Evolutionary conservation across 2,888 invertebrate genomes (phyloP).

Genomic region (Homarus gammarus): DNA sequence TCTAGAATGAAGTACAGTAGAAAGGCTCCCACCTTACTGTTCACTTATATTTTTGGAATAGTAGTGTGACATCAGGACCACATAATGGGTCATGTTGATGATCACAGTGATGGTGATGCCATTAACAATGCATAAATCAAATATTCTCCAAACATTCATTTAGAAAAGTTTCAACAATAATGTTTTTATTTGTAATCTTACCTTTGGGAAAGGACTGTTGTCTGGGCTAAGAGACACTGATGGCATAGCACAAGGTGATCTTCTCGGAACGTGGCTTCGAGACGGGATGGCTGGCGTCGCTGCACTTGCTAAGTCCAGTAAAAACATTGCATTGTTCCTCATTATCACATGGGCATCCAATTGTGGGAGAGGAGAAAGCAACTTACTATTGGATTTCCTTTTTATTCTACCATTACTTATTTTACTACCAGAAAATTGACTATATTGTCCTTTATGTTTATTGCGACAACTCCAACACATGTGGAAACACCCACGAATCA

Average conservation of each 20-base stretch:
- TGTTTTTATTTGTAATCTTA: conserved; percentile 56
- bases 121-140: too few species aligned
- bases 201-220: conserved; percentile 75
- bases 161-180: too few species aligned
- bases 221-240: conserved; percentile 80
- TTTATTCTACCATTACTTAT: conserved; percentile 75
- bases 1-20: too few species aligned
- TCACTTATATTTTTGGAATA: too few species aligned
- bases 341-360: conserved; percentile 85
- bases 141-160: too few species aligned
- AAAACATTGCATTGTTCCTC: conserved; percentile 95
- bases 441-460: conserved; percentile 81
- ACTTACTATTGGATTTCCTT: conserved; percentile 75
- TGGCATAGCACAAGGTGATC: conserved; percentile 79
- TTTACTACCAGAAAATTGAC: conserved; percentile 56
- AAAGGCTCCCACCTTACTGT: too few species aligned
- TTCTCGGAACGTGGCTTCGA: conserved; percentile 77
- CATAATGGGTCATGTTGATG: too few species aligned
- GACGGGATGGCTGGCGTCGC: conserved; percentile 80
- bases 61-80: too few species aligned
- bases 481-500: conserved; percentile 93
- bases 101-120: too few species aligned
- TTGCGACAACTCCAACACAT: conserved; percentile 95
- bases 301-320: conserved; percentile 92
- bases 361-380: conserved; percentile 77